Evolutionary conservation across 2,888 invertebrate species (phyloP), one percentile per base, ranked within the genome.

Genomic region (Watsonalla binaria): DNA sequence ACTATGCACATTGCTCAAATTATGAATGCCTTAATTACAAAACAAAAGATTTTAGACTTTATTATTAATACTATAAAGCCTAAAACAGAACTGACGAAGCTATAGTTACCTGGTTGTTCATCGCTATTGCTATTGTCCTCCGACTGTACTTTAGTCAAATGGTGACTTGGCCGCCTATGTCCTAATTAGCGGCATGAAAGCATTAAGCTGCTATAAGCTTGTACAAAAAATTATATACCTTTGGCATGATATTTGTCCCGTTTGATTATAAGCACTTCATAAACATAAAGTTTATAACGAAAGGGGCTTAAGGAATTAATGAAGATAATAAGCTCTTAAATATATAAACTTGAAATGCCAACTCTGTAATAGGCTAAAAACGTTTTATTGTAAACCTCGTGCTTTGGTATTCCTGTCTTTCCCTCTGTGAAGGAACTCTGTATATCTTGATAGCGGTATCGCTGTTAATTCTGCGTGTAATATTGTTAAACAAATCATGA

Each of bases 41-140:
- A 37, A 8, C 8, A 37, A 6, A 5, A 6, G 4, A 2, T 37
- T 37, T 6, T 42, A 11, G 11, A 42, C 11, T 4, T 11, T 11
- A 42, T 11, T 11, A 42, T 11, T 42, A 11, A 5, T 5, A 42
- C 9, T 2, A 5, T 7, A 46, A 46, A 46, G 14, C 46, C 7
- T 13, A 48, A n/a, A 34, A 33, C 6, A 33, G 13, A 39, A 49
- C 49, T 37, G 13, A 13, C 14, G 15, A 37, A 42, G 8, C 46
- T 45, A 15, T 46, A 49, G 15, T 65, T 74, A 78, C 78, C 77
- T 76, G 75, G 76, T 65, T 80, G 93, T 62, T 94, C 94, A 63
- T 94, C 93, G 61, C 92, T 92, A 76, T 91, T 92, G 81, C 93
- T 94, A 75, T 93, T 94, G 63, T 94, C 94, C 70, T 94, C 93